phyloP scores from a whole-genome alignment of 2,797 vertebrate genomes.

The Antennarius maculatus region DNA sequence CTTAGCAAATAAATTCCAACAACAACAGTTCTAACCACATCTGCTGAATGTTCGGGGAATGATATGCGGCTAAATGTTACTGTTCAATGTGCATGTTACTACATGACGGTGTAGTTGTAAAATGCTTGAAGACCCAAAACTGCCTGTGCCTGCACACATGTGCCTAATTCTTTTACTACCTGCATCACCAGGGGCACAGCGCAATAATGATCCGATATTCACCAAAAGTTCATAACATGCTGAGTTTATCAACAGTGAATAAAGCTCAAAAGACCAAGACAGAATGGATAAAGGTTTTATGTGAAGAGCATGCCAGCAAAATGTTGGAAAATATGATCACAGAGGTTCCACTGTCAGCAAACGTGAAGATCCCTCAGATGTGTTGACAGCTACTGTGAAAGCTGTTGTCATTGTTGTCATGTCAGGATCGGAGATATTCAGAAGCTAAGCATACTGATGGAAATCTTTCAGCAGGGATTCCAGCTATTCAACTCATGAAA shows the following conservation, averaged over 20 bases:
- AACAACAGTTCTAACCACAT: slow-evolving; percentile 15
- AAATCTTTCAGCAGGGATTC: slow-evolving; percentile 33
- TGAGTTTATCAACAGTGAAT: slow-evolving; percentile 60
- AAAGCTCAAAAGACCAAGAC: slow-evolving; percentile 55
- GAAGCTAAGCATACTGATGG: slow-evolving; percentile 5
- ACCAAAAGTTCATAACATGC: slow-evolving; percentile 63
- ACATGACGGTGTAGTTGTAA: slow-evolving; percentile 25
- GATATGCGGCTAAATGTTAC: neutral
- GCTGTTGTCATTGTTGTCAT: slow-evolving; percentile 44
- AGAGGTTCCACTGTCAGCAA: slow-evolving; percentile 41
- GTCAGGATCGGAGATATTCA: slow-evolving; percentile 44
- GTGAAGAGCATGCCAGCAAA: slow-evolving; percentile 47
- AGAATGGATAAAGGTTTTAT: slow-evolving; percentile 40
- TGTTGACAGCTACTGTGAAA: slow-evolving; percentile 39
- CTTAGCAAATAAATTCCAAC: neutral
- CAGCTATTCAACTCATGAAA: slow-evolving; percentile 34
- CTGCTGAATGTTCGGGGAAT: neutral
- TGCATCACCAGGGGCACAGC: slow-evolving; percentile 49
- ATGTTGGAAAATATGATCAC: slow-evolving; percentile 58
- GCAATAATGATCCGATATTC: slow-evolving; percentile 74
- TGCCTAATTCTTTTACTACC: slow-evolving; percentile 53
- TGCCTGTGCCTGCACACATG: slow-evolving; percentile 29
- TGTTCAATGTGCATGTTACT: neutral
- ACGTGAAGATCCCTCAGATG: slow-evolving; percentile 47
- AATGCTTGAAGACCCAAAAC: slow-evolving; percentile 12